Evolutionary conservation across 2,797 vertebrate genomes (phyloP), one percentile per base, ranked within the genome.

Genomic region (Halcyon smyrnensis): DNA sequence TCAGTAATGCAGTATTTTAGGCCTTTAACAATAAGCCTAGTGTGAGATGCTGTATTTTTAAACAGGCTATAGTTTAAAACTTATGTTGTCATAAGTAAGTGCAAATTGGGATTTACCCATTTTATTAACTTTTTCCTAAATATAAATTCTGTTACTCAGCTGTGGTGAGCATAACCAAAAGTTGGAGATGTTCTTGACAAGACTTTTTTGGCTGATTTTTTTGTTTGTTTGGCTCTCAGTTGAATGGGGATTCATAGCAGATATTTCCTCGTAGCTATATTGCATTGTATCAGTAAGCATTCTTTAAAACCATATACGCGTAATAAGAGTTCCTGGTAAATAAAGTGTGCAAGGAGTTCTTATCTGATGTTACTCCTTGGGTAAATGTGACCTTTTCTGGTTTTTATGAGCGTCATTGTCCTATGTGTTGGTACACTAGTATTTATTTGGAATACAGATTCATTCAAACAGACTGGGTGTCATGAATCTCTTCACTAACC

Each of bases 381-480:
- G 46, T 62, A 91, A 81, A 53, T 28, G 30, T 70, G 63, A 68
- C 62, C 37, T 93, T 87, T 81, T 64, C 51, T 84, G 32, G 6
- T 36, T 93, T 91, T 74, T 23, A 2, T 71, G 37, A 62, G 43
- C 57, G 81, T 87, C 9, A 2, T 85, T 95, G 53, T 90, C 67
- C 27, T 54, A 2, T 50, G 11, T 46, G 15, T 65, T 43, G 59
- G 67, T 95, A 73, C 18, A 4, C 23, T 46, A 20, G 53, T 67
- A 30, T 82, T 90, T 92, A 28, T 87, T 83, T 81, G 69, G 65
- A 75, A 53, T 75, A 87, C 45, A 48, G 16, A 45, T 71, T 86
- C 27, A 37, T 73, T 92, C 69, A 81, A n/a, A 68, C 32, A 82
- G 37, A n/a, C 50, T 89, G 25, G 7, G 45, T 90, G 76, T 39